Conservation (phyloP, 2,113 vertebrate species). For the Pollimyrus isidori region DNA sequence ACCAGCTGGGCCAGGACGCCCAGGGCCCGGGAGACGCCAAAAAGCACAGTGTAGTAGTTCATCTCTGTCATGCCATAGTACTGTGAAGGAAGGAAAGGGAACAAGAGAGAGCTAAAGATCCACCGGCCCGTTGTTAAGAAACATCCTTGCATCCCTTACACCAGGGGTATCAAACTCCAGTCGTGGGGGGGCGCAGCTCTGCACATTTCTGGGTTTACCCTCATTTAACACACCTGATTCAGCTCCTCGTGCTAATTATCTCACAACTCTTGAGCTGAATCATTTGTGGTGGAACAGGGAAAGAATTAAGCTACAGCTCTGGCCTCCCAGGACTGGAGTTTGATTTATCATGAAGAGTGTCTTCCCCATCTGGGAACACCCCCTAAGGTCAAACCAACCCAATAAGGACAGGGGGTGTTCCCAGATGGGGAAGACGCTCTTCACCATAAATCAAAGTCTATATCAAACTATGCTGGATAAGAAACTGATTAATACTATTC, state of each 20-base stretch:
- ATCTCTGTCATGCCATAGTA: slow-evolving; percentile 95
- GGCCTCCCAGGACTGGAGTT: background rate
- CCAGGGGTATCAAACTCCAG: too few relatives aligned
- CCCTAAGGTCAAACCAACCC: background rate
- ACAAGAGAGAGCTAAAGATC: background rate
- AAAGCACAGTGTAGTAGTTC: slow-evolving; percentile 97
- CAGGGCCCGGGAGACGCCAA: slow-evolving; percentile 86
- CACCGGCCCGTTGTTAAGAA: slow-evolving; percentile 28
- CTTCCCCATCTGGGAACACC: background rate
- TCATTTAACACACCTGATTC: too few relatives aligned
- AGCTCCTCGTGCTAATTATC: too few relatives aligned
- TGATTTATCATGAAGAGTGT: background rate
- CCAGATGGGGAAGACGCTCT: background rate
- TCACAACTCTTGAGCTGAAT: too few relatives aligned
- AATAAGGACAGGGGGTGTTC: background rate
- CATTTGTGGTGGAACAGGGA: too few relatives aligned
- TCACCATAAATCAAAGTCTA: background rate
- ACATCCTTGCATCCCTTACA: background rate
- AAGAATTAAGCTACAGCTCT: too few relatives aligned
- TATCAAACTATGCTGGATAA: background rate
- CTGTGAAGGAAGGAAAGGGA: slow-evolving; percentile 46
- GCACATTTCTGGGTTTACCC: too few relatives aligned
- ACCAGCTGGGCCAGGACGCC: slow-evolving; percentile 87
- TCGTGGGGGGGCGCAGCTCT: too few relatives aligned
- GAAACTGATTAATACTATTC: background rate